Evolutionary conservation across 1,140 invertebrate genomes (phyloP).

Genomic region (Drosophila fuyamai): DNA sequence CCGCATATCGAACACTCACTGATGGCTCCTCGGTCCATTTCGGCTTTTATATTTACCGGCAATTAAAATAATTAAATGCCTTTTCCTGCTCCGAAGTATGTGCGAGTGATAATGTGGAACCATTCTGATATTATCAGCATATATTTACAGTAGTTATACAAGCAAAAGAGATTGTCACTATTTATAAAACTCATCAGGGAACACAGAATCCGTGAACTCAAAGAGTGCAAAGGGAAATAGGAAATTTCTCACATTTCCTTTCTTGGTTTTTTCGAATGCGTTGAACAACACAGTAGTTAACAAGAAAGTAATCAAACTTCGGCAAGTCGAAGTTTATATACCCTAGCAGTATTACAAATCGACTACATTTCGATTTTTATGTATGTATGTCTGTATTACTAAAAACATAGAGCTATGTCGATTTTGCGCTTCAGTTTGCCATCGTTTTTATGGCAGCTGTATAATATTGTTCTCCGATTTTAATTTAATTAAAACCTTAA

Average conservation of each 20-base stretch:
- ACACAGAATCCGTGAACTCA: not conserved
- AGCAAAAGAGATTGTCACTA: constrained; percentile 32
- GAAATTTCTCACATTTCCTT: not conserved
- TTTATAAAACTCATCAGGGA: constrained; percentile 19
- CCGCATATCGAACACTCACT: constrained; percentile 39
- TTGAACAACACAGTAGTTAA: not conserved
- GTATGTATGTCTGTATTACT: too few species aligned
- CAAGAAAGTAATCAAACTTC: not conserved
- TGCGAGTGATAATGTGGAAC: constrained; percentile 47
- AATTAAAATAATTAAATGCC: constrained; percentile 73
- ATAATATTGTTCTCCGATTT: too few species aligned
- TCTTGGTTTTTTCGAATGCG: not conserved
- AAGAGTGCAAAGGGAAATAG: constrained; percentile 7
- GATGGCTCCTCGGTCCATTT: constrained; percentile 20
- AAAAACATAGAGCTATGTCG: too few species aligned
- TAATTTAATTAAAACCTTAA: too few species aligned
- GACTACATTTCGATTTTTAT: too few species aligned
- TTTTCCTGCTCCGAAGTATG: constrained; percentile 30
- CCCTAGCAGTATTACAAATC: too few species aligned
- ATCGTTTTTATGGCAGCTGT: too few species aligned
- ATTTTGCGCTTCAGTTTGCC: too few species aligned
- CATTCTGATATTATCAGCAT: constrained; percentile 44
- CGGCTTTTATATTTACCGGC: constrained; percentile 65
- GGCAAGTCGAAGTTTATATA: too few species aligned
- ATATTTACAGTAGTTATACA: constrained; percentile 44